Percentiles rank a stretch among this genome's conserved stretches.
These are phyloP conservation scores for Pollenia labialis DNA, from an alignment of 2,888 invertebrate genomes.

Conservation along the genomic window DNA sequence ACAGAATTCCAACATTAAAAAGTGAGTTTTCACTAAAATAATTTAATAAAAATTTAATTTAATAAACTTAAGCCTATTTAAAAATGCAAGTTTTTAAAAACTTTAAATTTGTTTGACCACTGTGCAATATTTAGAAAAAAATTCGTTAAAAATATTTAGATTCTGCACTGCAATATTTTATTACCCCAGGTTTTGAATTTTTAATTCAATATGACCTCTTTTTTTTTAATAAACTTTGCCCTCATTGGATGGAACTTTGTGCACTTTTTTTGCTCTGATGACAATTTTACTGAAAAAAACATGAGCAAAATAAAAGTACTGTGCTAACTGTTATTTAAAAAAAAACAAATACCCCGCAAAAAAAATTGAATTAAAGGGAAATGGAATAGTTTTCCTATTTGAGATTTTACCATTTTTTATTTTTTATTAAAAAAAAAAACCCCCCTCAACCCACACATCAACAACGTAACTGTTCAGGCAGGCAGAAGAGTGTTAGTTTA, in stretches of 20 bases:
- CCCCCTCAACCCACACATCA: not conserved
- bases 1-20: too few species aligned
- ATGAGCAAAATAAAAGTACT: too few species aligned
- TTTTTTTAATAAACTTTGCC: conserved; percentile 3
- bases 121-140: not conserved
- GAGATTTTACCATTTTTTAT: conserved; percentile 49
- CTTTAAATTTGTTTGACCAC: too few species aligned
- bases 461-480: not conserved
- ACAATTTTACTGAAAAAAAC: conserved; percentile 23
- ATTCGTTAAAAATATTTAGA: not conserved
- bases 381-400: not conserved
- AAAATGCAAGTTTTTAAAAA: too few species aligned
- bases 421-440: conserved; percentile 15
- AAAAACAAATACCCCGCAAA: not conserved
- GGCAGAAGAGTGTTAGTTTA: not conserved
- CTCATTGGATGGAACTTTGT: not conserved
- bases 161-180: conserved; percentile 2
- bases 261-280: conserved; percentile 14
- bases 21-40: too few species aligned
- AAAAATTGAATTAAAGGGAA: conserved; percentile 40
- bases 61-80: too few species aligned
- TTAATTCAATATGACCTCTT: conserved; percentile 35
- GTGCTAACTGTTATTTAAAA: conserved; percentile 1
- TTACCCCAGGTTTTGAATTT: conserved; percentile 19
- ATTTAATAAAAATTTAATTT: too few species aligned